Evolutionary conservation across 2,888 invertebrate genomes (phyloP).

Genomic region (Sarcophaga subvicina): DNA sequence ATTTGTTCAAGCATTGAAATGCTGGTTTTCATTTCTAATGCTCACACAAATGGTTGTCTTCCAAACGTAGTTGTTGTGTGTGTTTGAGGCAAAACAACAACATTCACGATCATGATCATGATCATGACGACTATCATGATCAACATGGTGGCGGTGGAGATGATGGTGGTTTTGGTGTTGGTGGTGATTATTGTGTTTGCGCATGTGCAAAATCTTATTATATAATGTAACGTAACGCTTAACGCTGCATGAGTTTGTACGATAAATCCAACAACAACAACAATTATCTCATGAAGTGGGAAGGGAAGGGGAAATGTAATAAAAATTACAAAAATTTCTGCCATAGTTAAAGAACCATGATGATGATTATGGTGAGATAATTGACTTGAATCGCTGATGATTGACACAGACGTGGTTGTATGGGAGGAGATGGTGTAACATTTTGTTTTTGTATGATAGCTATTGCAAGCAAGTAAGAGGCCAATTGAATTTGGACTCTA

Average conservation of each 20-base stretch:
- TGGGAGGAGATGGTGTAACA: neutral
- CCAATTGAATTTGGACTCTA: too few species aligned
- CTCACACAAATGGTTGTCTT: slow-evolving; percentile 20
- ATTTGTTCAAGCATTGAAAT: neutral
- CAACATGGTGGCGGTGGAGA: neutral
- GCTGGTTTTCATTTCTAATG: slow-evolving; percentile 7
- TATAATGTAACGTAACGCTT: slow-evolving; percentile 62
- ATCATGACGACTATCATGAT: slow-evolving; percentile 28
- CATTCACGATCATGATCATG: slow-evolving; percentile 41
- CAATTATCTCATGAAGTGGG: neutral
- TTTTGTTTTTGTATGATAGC: neutral
- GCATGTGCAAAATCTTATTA: slow-evolving; percentile 62
- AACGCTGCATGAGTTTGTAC: slow-evolving; percentile 58
- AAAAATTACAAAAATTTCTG: slow-evolving; percentile 19
- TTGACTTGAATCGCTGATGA: slow-evolving; percentile 20
- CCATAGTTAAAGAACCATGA: slow-evolving; percentile 47
- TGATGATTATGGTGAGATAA: slow-evolving; percentile 53
- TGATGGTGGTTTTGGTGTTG: neutral
- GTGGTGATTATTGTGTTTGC: slow-evolving; percentile 51
- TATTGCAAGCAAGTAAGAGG: too few species aligned
- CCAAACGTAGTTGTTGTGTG: slow-evolving; percentile 8
- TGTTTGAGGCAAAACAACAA: slow-evolving; percentile 17
- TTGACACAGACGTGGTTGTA: slow-evolving; percentile 11
- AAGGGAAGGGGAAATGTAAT: slow-evolving; percentile 31
- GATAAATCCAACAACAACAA: slow-evolving; percentile 44